These are phyloP conservation scores for Oxyscelio sp. DNA, from an alignment of 2,888 invertebrate genomes.

Conservation along the genomic window DNA sequence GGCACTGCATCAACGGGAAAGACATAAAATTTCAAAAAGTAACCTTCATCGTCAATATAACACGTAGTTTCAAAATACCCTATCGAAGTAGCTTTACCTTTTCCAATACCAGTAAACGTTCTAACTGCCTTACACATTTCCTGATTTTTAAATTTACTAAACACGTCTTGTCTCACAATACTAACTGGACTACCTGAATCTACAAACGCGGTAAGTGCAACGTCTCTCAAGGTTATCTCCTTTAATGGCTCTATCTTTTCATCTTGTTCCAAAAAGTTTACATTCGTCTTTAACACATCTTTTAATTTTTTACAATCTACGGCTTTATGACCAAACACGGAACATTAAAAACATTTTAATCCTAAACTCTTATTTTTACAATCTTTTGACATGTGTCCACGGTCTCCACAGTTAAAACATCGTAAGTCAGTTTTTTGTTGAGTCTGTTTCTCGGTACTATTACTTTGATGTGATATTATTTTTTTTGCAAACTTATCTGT, in stretches of 20 bases:
- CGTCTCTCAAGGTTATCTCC: not conserved
- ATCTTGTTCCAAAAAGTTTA: not conserved
- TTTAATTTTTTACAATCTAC: not conserved
- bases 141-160: not conserved
- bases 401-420: not conserved
- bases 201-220: constrained; percentile 6
- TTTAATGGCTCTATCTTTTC: constrained; percentile 9
- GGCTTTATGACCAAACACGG: constrained; percentile 78
- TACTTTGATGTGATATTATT: too few relatives aligned
- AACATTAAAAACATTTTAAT: constrained; percentile 81
- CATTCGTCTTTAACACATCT: not conserved
- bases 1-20: constrained; percentile 31
- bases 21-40: constrained; percentile 10
- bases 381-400: constrained; percentile 21
- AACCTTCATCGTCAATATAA: constrained; percentile 15
- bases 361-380: constrained; percentile 56
- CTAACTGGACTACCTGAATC: constrained; percentile 30
- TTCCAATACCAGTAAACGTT: constrained; percentile 19
- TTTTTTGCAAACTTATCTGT: too few relatives aligned
- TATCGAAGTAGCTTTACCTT: constrained; percentile 1
- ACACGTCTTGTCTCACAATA: constrained; percentile 22
- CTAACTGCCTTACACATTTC: not conserved
- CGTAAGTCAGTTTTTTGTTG: too few relatives aligned
- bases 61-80: constrained; percentile 16
- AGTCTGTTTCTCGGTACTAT: not conserved